Percentiles rank a stretch among this genome's conserved stretches.
phyloP scores from a whole-genome alignment of 2,888 invertebrate genomes.

The Arge pagana region DNA sequence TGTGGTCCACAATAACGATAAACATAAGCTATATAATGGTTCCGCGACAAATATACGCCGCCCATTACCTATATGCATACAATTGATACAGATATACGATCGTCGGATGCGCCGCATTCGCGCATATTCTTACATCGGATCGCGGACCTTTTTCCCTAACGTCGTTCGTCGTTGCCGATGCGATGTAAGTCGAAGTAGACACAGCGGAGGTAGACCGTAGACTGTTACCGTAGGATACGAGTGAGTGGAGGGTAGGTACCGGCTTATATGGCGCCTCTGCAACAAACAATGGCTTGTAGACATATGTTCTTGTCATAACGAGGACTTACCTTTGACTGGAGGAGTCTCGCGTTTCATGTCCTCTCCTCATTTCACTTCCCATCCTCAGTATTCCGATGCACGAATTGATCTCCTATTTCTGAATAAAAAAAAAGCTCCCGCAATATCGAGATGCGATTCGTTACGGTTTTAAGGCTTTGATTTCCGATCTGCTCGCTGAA shows the following conservation, averaged over 20 bases:
- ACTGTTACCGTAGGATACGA: not conserved
- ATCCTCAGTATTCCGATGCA: no score
- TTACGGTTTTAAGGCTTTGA: no score
- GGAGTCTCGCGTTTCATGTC: conserved; percentile 12
- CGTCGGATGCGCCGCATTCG: conserved; percentile 44
- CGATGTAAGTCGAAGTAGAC: conserved; percentile 12
- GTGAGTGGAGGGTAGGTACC: conserved; percentile 19
- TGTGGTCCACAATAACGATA: conserved; percentile 53
- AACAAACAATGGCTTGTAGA: conserved; percentile 53
- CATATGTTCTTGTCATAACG: conserved; percentile 57
- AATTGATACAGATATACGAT: conserved; percentile 58
- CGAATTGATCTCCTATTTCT: no score
- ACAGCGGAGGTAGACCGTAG: not conserved
- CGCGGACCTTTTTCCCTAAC: no score
- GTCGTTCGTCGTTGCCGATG: conserved; percentile 7
- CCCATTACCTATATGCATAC: conserved; percentile 52
- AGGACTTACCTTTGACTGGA: conserved; percentile 43
- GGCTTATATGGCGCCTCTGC: conserved; percentile 53
- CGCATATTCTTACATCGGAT: conserved; percentile 18
- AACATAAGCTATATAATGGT: conserved; percentile 54
- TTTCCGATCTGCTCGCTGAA: no score
- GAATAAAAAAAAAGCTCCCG: no score
- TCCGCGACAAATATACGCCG: conserved; percentile 50
- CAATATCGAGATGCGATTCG: no score
- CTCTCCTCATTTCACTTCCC: no score